Evolutionary conservation across 2,113 vertebrate genomes (phyloP), one percentile per base, ranked within the genome.

Genomic region (Antechinus flavipes): DNA sequence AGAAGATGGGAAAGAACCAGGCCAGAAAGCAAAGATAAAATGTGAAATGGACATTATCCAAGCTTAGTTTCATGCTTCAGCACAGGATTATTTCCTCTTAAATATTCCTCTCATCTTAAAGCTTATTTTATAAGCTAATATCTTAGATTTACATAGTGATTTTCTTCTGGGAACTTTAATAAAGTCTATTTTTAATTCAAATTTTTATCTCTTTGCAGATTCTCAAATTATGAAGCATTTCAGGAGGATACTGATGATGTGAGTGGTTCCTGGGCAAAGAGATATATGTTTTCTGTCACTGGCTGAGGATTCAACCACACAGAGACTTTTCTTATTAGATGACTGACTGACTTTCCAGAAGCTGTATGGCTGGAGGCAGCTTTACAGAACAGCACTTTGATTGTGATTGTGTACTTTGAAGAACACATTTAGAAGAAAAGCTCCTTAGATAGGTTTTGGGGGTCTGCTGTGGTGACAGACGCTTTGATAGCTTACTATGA

Each of bases 181-280:
- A 42, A 94, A 94, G 93, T 2, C 61, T 49, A 8, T 94, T 26
- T 53, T 12, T 96, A 54, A 58, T 93, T 84, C 58, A 91, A 90
- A 12, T 94, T 89, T 96, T 93, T 91, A 94, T 90, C 94, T 91
- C 91, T 91, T 56, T 91, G 35, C 27, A 5, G 91, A 91, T 89
- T 46, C n/a, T 93, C 93, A 49, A 84, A 53, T 93, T 47, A 92
- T 3, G 92, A 11, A 10, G 22, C 92, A 68, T 91, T 94, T 93
- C 27, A 91, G 42, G 94, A 94, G 54, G n/a, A 2, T 58, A 35
- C 42, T 35, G 46, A 91, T 46, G 76, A 19, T 22, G 68, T 8
- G n/a, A 2, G 3, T 42, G 11, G 84, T 16, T 90, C 11, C 68
- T 94, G 22, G 91, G 42, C 61, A 46, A 8, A 30, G 2, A 95